These are phyloP conservation scores for Gymnarchus niloticus DNA, from an alignment of 2,113 vertebrate species.

Conservation along the genomic window DNA sequence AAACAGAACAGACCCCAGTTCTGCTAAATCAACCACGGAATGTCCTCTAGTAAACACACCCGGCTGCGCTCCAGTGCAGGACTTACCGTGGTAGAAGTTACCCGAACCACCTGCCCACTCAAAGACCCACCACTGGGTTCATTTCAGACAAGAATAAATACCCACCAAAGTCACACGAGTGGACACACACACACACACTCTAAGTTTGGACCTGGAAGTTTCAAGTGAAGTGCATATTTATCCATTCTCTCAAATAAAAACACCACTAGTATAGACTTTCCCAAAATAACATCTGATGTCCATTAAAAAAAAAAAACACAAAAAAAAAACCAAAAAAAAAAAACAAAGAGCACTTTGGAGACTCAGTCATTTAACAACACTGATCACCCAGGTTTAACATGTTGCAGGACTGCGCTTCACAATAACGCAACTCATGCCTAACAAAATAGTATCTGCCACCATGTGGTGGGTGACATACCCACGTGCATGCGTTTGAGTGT, in stretches of 20 bases:
- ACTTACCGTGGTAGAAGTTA: no score
- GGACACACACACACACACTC: neutral
- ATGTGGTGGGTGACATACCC: constrained; percentile 10
- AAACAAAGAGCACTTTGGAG: constrained; percentile 35
- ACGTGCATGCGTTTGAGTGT: constrained; percentile 8
- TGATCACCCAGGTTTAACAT: constrained; percentile 53
- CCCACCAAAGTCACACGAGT: no score
- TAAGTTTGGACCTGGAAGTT: constrained; percentile 3
- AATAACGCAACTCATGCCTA: constrained; percentile 60
- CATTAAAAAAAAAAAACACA: neutral
- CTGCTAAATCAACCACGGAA: no score
- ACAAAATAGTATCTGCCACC: constrained; percentile 38
- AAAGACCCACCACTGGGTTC: neutral
- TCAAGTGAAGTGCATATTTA: neutral
- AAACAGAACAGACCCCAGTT: no score
- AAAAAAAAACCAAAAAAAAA: constrained; percentile 24
- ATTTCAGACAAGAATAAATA: neutral
- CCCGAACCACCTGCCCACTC: neutral
- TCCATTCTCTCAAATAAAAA: neutral
- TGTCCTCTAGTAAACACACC: no score
- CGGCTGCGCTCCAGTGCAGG: no score
- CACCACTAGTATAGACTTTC: neutral
- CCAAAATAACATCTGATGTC: neutral
- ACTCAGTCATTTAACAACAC: constrained; percentile 51
- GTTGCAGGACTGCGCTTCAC: constrained; percentile 61